Evolutionary conservation across 1,140 invertebrate genomes (phyloP).

Genomic region (Papilio dardanus): DNA sequence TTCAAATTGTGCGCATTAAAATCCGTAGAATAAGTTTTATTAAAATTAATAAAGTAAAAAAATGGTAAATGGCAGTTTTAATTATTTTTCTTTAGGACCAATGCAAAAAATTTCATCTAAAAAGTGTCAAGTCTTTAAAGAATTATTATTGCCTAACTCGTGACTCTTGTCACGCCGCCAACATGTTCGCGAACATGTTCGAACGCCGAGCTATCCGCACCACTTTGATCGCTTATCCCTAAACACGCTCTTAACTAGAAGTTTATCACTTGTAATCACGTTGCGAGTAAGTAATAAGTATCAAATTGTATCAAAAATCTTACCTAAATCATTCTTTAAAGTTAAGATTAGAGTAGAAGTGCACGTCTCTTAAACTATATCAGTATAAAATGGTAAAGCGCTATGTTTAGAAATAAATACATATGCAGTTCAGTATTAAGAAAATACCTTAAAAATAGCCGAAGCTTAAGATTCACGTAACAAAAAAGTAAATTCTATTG

Average conservation of each 20-base stretch:
- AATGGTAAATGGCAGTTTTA: slow-evolving; percentile 77
- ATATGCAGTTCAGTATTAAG: slow-evolving; percentile 76
- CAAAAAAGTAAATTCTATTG: slow-evolving; percentile 25
- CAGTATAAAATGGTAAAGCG: slow-evolving; percentile 72
- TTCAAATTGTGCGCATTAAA: background rate
- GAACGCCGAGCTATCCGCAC: slow-evolving; percentile 73
- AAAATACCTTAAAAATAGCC: slow-evolving; percentile 74
- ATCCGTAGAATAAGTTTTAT: slow-evolving; percentile 20
- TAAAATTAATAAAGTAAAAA: slow-evolving; percentile 35
- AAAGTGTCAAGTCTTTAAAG: slow-evolving; percentile 77
- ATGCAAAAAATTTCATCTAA: slow-evolving; percentile 79
- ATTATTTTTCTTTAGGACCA: slow-evolving; percentile 64
- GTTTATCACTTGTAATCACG: slow-evolving; percentile 81
- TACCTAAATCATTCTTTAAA: slow-evolving; percentile 69
- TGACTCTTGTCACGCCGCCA: slow-evolving; percentile 33
- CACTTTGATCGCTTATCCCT: slow-evolving; percentile 67
- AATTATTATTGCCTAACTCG: slow-evolving; percentile 68
- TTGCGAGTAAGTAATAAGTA: slow-evolving; percentile 81
- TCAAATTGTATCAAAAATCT: slow-evolving; percentile 81
- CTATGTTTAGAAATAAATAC: slow-evolving; percentile 79
- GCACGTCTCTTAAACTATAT: slow-evolving; percentile 67
- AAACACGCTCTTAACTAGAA: slow-evolving; percentile 76
- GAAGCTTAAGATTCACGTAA: slow-evolving; percentile 53
- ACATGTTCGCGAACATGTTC: slow-evolving; percentile 34
- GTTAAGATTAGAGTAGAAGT: slow-evolving; percentile 77